Base-by-base conservation (phyloP, 1,140 invertebrate species). In the Spodoptera litura region DNA sequence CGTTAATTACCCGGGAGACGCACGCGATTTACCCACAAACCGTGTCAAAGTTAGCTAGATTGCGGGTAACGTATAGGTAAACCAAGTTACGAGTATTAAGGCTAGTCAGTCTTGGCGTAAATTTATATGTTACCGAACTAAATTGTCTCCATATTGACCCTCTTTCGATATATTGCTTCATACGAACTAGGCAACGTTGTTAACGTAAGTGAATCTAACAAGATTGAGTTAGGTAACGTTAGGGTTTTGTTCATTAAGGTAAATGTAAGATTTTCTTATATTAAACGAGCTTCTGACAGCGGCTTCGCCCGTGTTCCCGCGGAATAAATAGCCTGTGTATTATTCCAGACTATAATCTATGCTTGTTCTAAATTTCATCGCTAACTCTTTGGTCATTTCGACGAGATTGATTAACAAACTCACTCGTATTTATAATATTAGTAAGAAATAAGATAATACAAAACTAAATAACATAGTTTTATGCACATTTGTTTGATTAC, bases 1-100 rank as follows among this genome's bases (percentile, higher is more conserved):
- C 83, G 78, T 55, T 78, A 64, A 75, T 76, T 44, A 73, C 76
- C 80, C 64, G 11, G 31, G 79, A 82, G 83, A 78, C 38, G 52
- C 77, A 83, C 81, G 81, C 81, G 81, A 85, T 84, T 81, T 79
- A 71, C 61, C 64, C 61, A n/a, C 72, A 53, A 81, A 80, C 78
- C 76, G 76, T 82, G 82, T 85, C 74, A 73, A 72, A 77, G 56
- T 44, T 15, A 49, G 38, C 12, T 25, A 77, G 68, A 20, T 20
- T 20, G 20, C 20, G 20, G 20, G 77, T 80, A 77, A 52, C 64
- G 78, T 72, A 59, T 61, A 55, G 62, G 58, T 77, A 73, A 76
- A 76, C 66, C 70, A 76, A 53, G 70, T 79, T 79, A 79, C 78
- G 27, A 53, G 20, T 61, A 78, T 78, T 35, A 51, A 78, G 75